Percentiles rank a stretch among this genome's conserved stretches.
Evolutionary conservation across 2,113 vertebrate species (phyloP).

Genomic region (Lucifuga dentata): DNA sequence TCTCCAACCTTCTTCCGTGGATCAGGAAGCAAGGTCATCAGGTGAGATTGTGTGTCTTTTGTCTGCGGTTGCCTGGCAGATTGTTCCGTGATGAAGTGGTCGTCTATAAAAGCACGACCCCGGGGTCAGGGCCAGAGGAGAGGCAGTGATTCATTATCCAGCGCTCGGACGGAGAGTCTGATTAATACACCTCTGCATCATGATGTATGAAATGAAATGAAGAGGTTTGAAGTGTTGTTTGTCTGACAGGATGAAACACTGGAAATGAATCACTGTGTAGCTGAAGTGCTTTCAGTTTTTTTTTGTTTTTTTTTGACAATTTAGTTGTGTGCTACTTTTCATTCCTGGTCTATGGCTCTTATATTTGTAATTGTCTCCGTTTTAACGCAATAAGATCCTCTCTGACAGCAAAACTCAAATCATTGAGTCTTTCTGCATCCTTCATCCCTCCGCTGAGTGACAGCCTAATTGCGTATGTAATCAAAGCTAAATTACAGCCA

Average conservation of each 20-base stretch:
- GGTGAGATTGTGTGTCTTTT: conserved; percentile 71
- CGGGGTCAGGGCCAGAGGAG: conserved; percentile 77
- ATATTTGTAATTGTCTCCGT: neutral
- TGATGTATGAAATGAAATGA: conserved; percentile 9
- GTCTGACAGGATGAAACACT: conserved; percentile 1
- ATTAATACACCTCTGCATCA: conserved; percentile 53
- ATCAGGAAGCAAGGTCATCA: conserved; percentile 76
- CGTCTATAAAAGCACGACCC: conserved; percentile 75
- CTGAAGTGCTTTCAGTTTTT: neutral
- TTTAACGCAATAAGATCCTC: neutral
- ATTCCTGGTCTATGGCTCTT: neutral
- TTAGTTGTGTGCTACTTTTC: neutral
- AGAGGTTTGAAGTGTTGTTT: conserved; percentile 10
- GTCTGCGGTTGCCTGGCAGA: conserved; percentile 69
- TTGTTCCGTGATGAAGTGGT: conserved; percentile 83
- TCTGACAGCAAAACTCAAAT: conserved; percentile 4
- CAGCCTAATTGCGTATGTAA: conserved; percentile 69
- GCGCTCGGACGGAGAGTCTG: conserved; percentile 30
- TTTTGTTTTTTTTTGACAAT: too few species aligned
- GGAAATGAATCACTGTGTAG: neutral
- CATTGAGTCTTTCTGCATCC: conserved; percentile 19
- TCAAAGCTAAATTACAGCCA: conserved; percentile 72
- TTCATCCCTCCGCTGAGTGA: conserved; percentile 47
- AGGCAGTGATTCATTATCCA: conserved; percentile 74
- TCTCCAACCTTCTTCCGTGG: conserved; percentile 56